phyloP scores from a whole-genome alignment of 2,113 vertebrate species.

The Lepus timidus region DNA sequence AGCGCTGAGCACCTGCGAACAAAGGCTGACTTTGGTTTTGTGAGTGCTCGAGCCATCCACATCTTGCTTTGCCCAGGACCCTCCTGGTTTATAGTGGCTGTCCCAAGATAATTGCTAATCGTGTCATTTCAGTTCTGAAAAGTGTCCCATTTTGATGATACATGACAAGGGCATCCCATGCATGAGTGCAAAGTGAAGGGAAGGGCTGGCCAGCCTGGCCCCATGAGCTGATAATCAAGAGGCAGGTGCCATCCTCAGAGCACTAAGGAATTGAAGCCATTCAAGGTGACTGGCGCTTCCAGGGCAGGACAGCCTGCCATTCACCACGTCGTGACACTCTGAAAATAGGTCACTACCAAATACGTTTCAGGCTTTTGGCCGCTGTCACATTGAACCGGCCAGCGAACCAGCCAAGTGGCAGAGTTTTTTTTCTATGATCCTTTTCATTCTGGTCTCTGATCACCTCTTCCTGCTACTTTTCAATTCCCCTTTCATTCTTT shows the following conservation, averaged over 20 bases:
- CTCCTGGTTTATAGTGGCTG: background rate
- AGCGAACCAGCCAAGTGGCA: background rate
- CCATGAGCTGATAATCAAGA: background rate
- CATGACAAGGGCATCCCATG: background rate
- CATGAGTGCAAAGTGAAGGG: background rate
- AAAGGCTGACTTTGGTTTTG: background rate
- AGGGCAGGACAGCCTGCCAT: background rate
- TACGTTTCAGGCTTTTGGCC: constrained; percentile 7
- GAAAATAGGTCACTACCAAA: background rate
- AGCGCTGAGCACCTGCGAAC: background rate
- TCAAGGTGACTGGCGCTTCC: background rate
- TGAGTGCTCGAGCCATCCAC: background rate
- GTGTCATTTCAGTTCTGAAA: background rate
- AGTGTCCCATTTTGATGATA: background rate
- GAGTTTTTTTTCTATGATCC: background rate
- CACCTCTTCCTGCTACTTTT: background rate
- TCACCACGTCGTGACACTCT: background rate
- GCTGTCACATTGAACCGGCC: background rate
- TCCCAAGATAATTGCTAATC: background rate
- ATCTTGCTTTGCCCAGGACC: background rate
- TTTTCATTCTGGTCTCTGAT: constrained; percentile 16
- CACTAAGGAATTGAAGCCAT: background rate
- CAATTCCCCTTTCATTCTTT: constrained; percentile 36
- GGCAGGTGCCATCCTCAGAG: background rate
- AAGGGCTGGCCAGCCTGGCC: background rate